Evolutionary conservation across 2,888 invertebrate species (phyloP), one percentile per base, ranked within the genome.

Genomic region (Odontomyia ornata): DNA sequence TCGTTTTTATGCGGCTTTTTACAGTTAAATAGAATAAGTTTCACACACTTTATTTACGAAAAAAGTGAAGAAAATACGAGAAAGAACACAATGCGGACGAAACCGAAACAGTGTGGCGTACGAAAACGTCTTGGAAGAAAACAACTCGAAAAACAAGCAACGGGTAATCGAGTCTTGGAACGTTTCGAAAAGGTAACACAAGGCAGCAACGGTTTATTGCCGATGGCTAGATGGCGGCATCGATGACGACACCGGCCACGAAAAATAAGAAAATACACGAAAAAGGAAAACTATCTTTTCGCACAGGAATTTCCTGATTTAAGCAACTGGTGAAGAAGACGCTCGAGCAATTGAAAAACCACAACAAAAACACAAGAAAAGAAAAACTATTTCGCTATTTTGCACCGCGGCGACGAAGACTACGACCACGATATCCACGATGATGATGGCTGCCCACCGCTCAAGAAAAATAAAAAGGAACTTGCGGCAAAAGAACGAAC

Each of bases 331-430:
- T 60, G 60, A 18, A 4, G 56, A 15, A 60, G 77, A 28, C 75
- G 75, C 67, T 25, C 60, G 60, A 75, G 75, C 28, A 75, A 75
- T 67, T 76, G 75, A 71, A 75, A 71, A 77, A 77, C 76, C 69
- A 75, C 75, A 75, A 67, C 75, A 76, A 76, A 77, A 77, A 76
- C 75, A 71, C 67, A 67, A 67, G 56, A 77, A 77, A 57, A 77
- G 67, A 77, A 77, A 67, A 65, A 69, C 25, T 47, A 69, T 69
- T 69, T 69, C 47, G 30, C 69, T 69, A 69, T 3, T 36, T 36
- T 3, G 21, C 3, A 47, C 47, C 47, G 69, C 69, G 25, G 47
- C 46, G 46, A 25, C 69, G 47, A 69, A n/a, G 28, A 67, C 67
- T n/a, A 43, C 36, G 25, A 25, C 65, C 15, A 36, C 30, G 30